Conservation (phyloP, 2,113 vertebrate genomes). For the Ia io region DNA sequence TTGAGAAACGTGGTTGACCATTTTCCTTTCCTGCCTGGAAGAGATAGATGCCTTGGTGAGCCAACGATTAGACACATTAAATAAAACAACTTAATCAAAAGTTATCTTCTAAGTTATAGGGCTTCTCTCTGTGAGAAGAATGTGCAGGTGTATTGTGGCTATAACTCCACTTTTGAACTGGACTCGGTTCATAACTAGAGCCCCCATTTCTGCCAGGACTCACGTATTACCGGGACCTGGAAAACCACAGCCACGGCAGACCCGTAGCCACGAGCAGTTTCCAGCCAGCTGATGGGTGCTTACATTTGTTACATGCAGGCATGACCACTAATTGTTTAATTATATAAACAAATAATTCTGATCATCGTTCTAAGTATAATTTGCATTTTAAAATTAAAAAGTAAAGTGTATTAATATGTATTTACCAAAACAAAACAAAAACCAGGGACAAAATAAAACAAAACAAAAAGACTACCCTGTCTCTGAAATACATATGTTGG, state of each 20-base stretch:
- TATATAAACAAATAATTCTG: conserved; percentile 57
- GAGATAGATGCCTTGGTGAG: not conserved
- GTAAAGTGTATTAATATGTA: conserved; percentile 59
- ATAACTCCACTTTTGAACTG: not conserved
- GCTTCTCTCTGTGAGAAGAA: not conserved
- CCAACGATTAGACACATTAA: not conserved
- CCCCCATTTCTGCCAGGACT: not conserved
- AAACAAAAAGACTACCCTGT: not conserved
- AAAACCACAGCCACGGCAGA: conserved; percentile 24
- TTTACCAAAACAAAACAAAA: conserved; percentile 72
- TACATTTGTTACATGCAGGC: conserved; percentile 22
- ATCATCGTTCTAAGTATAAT: conserved; percentile 47
- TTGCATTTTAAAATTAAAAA: conserved; percentile 74
- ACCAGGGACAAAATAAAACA: not conserved
- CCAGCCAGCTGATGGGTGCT: conserved; percentile 7
- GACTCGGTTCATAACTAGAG: not conserved
- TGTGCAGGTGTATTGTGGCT: not conserved
- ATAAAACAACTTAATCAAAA: not conserved
- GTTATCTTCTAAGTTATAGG: not conserved
- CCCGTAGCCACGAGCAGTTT: not conserved
- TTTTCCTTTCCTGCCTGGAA: not conserved
- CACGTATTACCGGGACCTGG: not conserved
- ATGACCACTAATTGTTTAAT: conserved; percentile 44
- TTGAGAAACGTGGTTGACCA: not conserved
- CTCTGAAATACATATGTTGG: conserved; percentile 44